phyloP scores from a whole-genome alignment of 2,888 invertebrate species.

The Leptopilina syphax region DNA sequence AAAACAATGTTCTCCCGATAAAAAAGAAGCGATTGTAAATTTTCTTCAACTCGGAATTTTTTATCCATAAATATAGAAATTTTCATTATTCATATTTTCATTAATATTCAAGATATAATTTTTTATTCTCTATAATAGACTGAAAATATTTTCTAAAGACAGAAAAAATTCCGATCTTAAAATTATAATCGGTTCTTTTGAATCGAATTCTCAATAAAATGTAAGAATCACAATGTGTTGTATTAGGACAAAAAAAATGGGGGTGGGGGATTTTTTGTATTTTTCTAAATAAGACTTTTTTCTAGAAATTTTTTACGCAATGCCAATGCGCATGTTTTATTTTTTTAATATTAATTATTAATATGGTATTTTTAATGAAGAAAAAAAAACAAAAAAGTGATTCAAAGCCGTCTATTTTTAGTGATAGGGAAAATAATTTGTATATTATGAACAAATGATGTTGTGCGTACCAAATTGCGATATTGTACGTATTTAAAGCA shows the following conservation, averaged over 20 bases:
- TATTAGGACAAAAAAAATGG: conserved; percentile 3
- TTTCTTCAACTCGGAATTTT: too few species aligned
- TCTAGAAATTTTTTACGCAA: neutral
- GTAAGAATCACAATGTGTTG: neutral
- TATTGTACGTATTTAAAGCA: conserved; percentile 48
- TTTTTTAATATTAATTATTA: neutral
- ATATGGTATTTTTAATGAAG: conserved; percentile 46
- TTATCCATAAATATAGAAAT: too few species aligned
- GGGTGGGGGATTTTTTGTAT: neutral
- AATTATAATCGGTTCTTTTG: too few species aligned
- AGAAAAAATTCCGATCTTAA: too few species aligned
- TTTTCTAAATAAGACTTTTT: neutral
- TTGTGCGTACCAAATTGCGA: conserved; percentile 50
- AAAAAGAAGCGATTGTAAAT: too few species aligned
- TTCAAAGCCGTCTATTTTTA: conserved; percentile 42
- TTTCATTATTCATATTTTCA: too few species aligned
- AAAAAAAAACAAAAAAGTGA: conserved; percentile 49
- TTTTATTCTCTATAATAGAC: too few species aligned
- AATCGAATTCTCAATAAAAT: too few species aligned
- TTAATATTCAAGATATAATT: too few species aligned
- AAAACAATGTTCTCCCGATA: too few species aligned
- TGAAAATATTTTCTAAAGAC: too few species aligned
- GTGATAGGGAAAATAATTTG: conserved; percentile 45
- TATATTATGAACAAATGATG: conserved; percentile 57
- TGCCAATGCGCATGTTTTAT: neutral